phyloP scores from a whole-genome alignment of 2,888 invertebrate species.

The Drosophila meridiana region DNA sequence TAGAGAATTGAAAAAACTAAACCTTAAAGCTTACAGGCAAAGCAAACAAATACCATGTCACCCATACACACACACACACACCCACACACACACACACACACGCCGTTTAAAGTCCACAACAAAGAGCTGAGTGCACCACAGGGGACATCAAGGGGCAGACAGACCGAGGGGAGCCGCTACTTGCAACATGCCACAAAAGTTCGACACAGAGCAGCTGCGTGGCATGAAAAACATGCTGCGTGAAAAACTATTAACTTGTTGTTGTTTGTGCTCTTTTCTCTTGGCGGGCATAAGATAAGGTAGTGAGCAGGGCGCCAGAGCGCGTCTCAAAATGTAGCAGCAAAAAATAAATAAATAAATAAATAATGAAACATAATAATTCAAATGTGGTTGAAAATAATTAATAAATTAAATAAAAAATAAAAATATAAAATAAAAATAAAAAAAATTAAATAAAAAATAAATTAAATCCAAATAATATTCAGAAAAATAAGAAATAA shows the following conservation, averaged over 20 bases:
- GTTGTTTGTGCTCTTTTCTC: not conserved
- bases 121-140: constrained; percentile 18
- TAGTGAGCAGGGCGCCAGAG: not conserved
- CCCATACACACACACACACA: not conserved
- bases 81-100: not conserved
- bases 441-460: not conserved
- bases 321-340: not conserved
- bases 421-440: not conserved
- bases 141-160: not conserved
- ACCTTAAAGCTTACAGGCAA: not conserved
- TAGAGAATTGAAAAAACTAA: not conserved
- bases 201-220: constrained; percentile 61
- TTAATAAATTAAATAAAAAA: not conserved
- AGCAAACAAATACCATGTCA: constrained; percentile 15
- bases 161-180: not conserved
- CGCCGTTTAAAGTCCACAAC: constrained; percentile 5
- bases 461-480: too few species aligned
- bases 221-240: constrained; percentile 53
- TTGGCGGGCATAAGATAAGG: constrained; percentile 19
- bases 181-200: constrained; percentile 58
- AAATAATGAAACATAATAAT: not conserved
- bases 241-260: constrained; percentile 69
- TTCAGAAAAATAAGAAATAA: too few species aligned
- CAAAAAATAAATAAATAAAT: not conserved
- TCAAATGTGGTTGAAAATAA: not conserved